phyloP scores from a whole-genome alignment of 1,140 invertebrate species.

The Glossosoma conforme region DNA sequence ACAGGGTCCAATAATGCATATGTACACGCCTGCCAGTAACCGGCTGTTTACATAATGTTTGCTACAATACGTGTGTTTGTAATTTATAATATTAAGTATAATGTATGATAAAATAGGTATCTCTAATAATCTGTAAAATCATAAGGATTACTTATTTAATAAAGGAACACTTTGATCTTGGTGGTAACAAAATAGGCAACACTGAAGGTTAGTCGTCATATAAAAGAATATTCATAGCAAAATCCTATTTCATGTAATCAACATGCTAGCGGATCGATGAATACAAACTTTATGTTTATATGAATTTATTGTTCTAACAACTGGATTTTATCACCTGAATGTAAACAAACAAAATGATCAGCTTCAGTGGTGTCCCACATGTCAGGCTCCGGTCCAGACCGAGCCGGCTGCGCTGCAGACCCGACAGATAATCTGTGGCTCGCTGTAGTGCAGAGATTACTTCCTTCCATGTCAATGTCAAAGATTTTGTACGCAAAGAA shows the following conservation, averaged over 20 bases:
- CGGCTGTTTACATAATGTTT: constrained; percentile 9
- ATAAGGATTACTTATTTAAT: constrained; percentile 28
- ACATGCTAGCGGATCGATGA: too few relatives aligned
- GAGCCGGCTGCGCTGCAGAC: background rate
- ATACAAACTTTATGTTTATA: too few relatives aligned
- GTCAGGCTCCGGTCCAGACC: background rate
- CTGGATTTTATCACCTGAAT: too few relatives aligned
- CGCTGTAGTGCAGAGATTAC: constrained; percentile 24
- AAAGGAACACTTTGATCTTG: constrained; percentile 32
- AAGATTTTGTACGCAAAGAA: constrained; percentile 16
- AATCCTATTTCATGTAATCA: too few relatives aligned
- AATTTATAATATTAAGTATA: constrained; percentile 3
- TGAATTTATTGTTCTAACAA: too few relatives aligned
- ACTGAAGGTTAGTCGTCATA: constrained; percentile 11
- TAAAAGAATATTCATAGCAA: too few relatives aligned
- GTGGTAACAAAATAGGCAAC: constrained; percentile 27
- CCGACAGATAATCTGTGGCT: too few relatives aligned
- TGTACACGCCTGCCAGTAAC: constrained; percentile 1
- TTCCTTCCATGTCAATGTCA: constrained; percentile 24
- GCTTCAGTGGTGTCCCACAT: constrained; percentile 10
- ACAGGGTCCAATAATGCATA: constrained; percentile 1
- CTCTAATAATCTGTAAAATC: constrained; percentile 19
- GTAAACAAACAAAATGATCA: too few relatives aligned
- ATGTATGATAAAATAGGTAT: constrained; percentile 14
- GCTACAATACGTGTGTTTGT: constrained; percentile 10